Evolutionary conservation across 2,797 vertebrate species (phyloP).

Genomic region (Lagocephalus sceleratus): DNA sequence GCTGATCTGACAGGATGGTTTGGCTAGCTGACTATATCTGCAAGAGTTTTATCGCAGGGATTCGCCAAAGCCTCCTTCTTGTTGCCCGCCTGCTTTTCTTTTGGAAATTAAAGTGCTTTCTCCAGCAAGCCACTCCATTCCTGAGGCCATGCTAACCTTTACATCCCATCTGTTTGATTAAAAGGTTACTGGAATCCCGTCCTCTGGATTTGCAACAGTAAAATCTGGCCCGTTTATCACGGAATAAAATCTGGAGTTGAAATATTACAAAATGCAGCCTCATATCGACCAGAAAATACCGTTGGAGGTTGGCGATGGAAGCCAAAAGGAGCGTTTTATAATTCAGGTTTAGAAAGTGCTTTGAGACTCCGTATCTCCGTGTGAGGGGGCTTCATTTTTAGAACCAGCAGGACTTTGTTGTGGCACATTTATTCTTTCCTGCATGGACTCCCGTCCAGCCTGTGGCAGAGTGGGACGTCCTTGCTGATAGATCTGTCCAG

Average conservation of each 20-base stretch:
- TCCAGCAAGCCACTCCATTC: slow-evolving; percentile 28
- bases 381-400: slow-evolving; percentile 16
- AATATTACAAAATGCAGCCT: slow-evolving; percentile 52
- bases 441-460: slow-evolving; percentile 6
- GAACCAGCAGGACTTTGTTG: slow-evolving; percentile 14
- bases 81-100: slow-evolving; percentile 48
- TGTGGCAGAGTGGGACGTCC: not conserved
- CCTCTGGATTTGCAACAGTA: slow-evolving; percentile 56
- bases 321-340: slow-evolving; percentile 3
- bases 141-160: slow-evolving; percentile 41
- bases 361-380: slow-evolving; percentile 2
- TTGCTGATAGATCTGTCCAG: slow-evolving; percentile 10
- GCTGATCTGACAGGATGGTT: slow-evolving; percentile 67
- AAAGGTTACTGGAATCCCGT: slow-evolving; percentile 48
- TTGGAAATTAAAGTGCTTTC: slow-evolving; percentile 52
- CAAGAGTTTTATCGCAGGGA: slow-evolving; percentile 61
- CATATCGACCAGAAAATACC: slow-evolving; percentile 40
- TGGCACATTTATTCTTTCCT: slow-evolving; percentile 9
- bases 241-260: slow-evolving; percentile 57
- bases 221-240: slow-evolving; percentile 58
- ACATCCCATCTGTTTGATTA: slow-evolving; percentile 55
- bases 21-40: slow-evolving; percentile 68
- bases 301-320: slow-evolving; percentile 6
- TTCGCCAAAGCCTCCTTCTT: slow-evolving; percentile 30
- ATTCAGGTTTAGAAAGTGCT: not conserved